A percentile compares a stretch with the other conserved stretches of the same genome.
Evolutionary conservation across 2,113 vertebrate genomes (phyloP).

Genomic region (Dermatemys mawii): DNA sequence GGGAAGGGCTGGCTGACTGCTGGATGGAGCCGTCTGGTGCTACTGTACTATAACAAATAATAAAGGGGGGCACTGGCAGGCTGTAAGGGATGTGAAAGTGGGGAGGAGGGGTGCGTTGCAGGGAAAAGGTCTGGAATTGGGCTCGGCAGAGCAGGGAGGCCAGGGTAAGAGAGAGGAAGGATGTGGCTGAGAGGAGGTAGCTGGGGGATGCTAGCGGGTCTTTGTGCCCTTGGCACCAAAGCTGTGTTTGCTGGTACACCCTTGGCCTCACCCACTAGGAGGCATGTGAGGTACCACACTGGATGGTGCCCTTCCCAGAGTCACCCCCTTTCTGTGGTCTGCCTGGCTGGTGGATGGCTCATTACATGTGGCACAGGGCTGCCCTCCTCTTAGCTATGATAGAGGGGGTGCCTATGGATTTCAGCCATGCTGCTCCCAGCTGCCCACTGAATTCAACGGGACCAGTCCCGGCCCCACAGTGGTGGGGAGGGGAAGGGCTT

Average conservation of each 20-base stretch:
- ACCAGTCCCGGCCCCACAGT: background rate
- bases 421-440: background rate
- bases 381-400: background rate
- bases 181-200: fast-evolving
- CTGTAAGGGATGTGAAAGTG: background rate
- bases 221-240: background rate
- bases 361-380: no score
- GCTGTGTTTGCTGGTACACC: background rate
- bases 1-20: background rate
- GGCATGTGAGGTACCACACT: background rate
- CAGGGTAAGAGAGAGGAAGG: fast-evolving
- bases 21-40: background rate
- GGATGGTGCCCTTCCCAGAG: background rate
- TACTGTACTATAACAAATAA: background rate
- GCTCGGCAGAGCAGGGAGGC: fast-evolving
- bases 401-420: background rate
- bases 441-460: background rate
- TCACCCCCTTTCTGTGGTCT: background rate
- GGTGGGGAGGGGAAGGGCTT: background rate
- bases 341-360: background rate
- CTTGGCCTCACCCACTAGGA: background rate
- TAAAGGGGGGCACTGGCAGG: background rate
- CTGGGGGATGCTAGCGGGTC: background rate
- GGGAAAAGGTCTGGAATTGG: fast-evolving
- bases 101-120: no score